Percentiles rank a stretch among this genome's conserved stretches.
phyloP scores from a whole-genome alignment of 2,888 invertebrate species.

The Byasa hedistus region DNA sequence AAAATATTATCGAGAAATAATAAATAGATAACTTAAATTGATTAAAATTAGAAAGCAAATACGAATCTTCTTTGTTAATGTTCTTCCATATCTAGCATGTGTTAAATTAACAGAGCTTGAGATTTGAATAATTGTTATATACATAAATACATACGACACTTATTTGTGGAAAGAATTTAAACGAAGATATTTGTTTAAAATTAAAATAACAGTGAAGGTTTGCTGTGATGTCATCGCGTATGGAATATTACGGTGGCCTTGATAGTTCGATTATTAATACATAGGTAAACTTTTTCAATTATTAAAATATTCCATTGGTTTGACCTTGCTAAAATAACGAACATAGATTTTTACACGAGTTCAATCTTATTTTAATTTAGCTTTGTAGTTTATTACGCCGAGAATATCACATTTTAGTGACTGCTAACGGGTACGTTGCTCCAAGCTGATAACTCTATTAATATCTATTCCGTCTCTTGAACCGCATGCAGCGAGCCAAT shows the following conservation, averaged over 20 bases:
- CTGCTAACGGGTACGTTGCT: slow-evolving; percentile 59
- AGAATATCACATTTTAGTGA: slow-evolving; percentile 35
- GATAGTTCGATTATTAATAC: neutral
- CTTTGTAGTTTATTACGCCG: slow-evolving; percentile 10
- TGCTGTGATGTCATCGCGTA: slow-evolving; percentile 1
- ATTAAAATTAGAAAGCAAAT: too few species aligned
- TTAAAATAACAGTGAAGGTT: neutral
- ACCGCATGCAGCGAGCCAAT: slow-evolving; percentile 53
- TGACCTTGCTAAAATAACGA: neutral
- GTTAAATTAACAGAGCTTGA: too few species aligned
- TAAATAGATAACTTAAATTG: too few species aligned
- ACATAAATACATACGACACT: neutral
- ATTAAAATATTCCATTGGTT: neutral
- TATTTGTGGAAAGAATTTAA: neutral
- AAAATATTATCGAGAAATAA: too few species aligned
- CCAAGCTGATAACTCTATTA: slow-evolving; percentile 71
- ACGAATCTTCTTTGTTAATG: too few species aligned
- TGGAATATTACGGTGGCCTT: slow-evolving; percentile 16
- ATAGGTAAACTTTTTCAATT: neutral
- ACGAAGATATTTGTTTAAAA: neutral
- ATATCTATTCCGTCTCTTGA: slow-evolving; percentile 61
- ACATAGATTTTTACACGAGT: neutral
- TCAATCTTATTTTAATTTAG: slow-evolving; percentile 6
- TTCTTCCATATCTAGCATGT: too few species aligned
- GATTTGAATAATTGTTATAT: neutral